Base-by-base conservation (phyloP, 2,888 invertebrate species). In the Cerceris rybyensis region DNA sequence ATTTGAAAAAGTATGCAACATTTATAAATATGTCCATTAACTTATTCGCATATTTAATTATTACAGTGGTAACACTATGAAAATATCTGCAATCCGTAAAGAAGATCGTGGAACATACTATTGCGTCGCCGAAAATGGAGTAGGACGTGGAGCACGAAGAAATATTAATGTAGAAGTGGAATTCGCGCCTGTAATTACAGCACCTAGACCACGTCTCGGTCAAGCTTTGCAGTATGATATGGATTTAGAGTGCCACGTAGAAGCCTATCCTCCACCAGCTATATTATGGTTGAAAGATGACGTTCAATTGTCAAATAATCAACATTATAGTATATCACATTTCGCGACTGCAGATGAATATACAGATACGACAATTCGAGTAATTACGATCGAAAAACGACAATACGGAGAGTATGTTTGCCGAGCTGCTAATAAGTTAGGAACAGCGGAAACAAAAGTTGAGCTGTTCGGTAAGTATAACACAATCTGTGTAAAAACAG, bases 71-170 rank as follows among this genome's bases (percentile, higher is more conserved):
- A 97, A 97, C 88, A 94, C 95, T 17, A 92, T 98, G 76, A 96
- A 96, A 90, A 96, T 98, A 74, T 93, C 95, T 5, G 93, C 95
- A 0, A 96, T 98, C 0, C 95, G 95, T 82, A 98, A 98, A 90
- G 97, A 98, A 89, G 98, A 98, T 91, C 94, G 98, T 61, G 98
- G 98, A 13, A 98, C 98, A 0, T 98, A 98, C 91, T 98, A 98
- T 90, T 98, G 98, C 87, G 97, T 98, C 0, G 98, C 97, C 7
- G 97, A 97, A 89, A 98, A 98, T 87, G 96, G 96, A 1, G 97
- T 98, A 0, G 97, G 97, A 43, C 95, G 96, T 85, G 98, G 98
- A 0, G 96, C 97, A 4, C 93, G 96, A 42, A 94, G 97, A 82
- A 98, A 98, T 88, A 96, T 98, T 83, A 97, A 97, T 80, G 94